phyloP scores from a whole-genome alignment of 2,113 vertebrate species.

The Dipodomys stephensi region DNA sequence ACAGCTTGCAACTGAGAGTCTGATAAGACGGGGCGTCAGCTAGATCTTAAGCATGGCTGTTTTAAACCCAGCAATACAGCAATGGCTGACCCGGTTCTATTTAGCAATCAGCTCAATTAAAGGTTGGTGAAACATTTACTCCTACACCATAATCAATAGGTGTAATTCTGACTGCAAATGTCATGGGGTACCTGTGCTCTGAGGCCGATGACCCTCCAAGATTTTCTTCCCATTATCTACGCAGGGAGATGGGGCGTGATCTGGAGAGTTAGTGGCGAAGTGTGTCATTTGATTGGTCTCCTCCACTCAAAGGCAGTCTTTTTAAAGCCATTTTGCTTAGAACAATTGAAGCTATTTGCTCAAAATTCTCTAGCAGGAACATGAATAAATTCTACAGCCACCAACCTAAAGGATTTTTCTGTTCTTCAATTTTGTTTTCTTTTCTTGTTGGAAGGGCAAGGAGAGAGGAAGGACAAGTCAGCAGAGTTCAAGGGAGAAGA shows the following conservation, averaged over 20 bases:
- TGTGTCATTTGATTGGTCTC: background rate
- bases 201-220: background rate
- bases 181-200: background rate
- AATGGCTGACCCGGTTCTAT: constrained; percentile 67
- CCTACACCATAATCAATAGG: constrained; percentile 71
- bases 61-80: constrained; percentile 70
- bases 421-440: background rate
- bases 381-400: background rate
- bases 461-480: background rate
- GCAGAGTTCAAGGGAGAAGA: background rate
- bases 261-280: constrained; percentile 61
- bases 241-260: constrained; percentile 33
- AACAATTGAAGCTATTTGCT: constrained; percentile 22
- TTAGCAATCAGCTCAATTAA: constrained; percentile 78
- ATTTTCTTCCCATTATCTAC: constrained; percentile 33
- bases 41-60: constrained; percentile 38
- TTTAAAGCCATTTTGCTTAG: constrained; percentile 56
- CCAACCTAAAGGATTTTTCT: background rate
- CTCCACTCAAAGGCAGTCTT: background rate
- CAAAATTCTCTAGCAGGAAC: background rate
- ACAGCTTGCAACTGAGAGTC: constrained; percentile 50
- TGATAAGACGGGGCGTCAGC: constrained; percentile 61
- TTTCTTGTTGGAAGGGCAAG: background rate
- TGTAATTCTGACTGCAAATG: constrained; percentile 65
- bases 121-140: constrained; percentile 78